phyloP scores from a whole-genome alignment of 2,888 invertebrate genomes.

The Ennomos erosarius region DNA sequence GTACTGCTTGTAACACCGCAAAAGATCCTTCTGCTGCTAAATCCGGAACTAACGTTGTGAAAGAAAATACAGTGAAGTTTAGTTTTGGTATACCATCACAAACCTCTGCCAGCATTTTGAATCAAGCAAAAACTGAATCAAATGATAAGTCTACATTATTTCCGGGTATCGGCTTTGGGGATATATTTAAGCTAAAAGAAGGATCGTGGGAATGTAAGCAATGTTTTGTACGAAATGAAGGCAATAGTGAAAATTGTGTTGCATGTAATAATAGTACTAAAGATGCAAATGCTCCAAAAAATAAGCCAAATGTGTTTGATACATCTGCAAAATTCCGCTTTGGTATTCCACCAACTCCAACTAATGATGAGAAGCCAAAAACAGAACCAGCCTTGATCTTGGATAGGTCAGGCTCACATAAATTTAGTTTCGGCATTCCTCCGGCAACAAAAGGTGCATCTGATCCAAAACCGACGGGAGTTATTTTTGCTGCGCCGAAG shows the following conservation, averaged over 20 bases:
- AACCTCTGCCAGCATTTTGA: conserved; percentile 26
- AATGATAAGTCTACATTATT: conserved; percentile 23
- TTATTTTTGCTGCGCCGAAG: conserved; percentile 49
- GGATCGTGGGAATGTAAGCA: conserved; percentile 86
- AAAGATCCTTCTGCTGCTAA: conserved; percentile 37
- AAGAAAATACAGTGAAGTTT: conserved; percentile 39
- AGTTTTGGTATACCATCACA: conserved; percentile 42
- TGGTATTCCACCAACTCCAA: conserved; percentile 65
- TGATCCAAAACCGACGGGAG: conserved; percentile 36
- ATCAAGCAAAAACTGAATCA: conserved; percentile 24
- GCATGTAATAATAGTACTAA: conserved; percentile 53
- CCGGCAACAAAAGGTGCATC: conserved; percentile 49
- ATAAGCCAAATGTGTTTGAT: conserved; percentile 60
- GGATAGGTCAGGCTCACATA: conserved; percentile 65
- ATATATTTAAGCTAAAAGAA: conserved; percentile 85
- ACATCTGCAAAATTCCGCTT: conserved; percentile 71
- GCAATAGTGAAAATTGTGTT: conserved; percentile 50
- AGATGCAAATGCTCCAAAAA: conserved; percentile 59
- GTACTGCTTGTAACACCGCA: conserved; percentile 81
- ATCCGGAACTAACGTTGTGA: conserved; percentile 37
- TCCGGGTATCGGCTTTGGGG: conserved; percentile 71
- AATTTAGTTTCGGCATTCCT: conserved; percentile 74
- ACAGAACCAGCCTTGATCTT: conserved; percentile 55
- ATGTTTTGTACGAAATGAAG: conserved; percentile 72
- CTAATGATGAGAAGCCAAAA: conserved; percentile 45